Conservation (phyloP, 1,140 invertebrate genomes). For the Cydia strobilella region DNA sequence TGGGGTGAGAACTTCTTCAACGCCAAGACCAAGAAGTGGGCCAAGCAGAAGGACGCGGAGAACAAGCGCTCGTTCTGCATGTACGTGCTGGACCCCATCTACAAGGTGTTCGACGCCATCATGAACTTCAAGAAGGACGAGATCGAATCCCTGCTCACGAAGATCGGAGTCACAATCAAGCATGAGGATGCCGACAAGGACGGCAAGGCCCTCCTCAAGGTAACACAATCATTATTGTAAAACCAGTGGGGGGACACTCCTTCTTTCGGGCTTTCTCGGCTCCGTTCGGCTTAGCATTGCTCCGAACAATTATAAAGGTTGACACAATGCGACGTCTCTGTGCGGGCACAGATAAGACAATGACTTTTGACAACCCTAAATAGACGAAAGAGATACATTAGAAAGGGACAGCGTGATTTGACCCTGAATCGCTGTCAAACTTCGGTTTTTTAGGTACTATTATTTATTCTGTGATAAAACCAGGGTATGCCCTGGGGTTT, state of each 20-base stretch:
- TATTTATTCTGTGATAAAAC: too few species aligned
- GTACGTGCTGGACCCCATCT: constrained; percentile 99
- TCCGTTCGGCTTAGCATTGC: too few species aligned
- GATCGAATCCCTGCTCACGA: constrained; percentile 90
- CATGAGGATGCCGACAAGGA: constrained; percentile 98
- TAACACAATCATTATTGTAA: constrained; percentile 47
- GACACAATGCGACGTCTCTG: too few species aligned
- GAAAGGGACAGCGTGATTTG: too few species aligned
- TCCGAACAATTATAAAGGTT: too few species aligned
- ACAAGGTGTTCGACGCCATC: constrained; percentile 98
- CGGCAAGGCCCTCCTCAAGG: constrained; percentile 94
- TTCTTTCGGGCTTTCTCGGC: too few species aligned
- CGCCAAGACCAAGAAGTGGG: constrained; percentile 98
- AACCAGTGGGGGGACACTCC: too few species aligned
- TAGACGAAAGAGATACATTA: too few species aligned
- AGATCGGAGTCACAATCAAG: constrained; percentile 95
- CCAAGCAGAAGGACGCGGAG: constrained; percentile 92
- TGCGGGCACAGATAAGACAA: too few species aligned
- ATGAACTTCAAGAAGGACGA: constrained; percentile 99
- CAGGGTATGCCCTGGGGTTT: background rate
- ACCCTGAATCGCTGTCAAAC: too few species aligned
- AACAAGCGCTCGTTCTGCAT: constrained; percentile 99
- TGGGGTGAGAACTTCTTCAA: constrained; percentile 99
- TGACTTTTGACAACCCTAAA: too few species aligned
- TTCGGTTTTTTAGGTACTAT: too few species aligned